A percentile compares a stretch with the other conserved stretches of the same genome.
Evolutionary conservation across 2,113 vertebrate species (phyloP).

Genomic region (Oncorhynchus clarkii): DNA sequence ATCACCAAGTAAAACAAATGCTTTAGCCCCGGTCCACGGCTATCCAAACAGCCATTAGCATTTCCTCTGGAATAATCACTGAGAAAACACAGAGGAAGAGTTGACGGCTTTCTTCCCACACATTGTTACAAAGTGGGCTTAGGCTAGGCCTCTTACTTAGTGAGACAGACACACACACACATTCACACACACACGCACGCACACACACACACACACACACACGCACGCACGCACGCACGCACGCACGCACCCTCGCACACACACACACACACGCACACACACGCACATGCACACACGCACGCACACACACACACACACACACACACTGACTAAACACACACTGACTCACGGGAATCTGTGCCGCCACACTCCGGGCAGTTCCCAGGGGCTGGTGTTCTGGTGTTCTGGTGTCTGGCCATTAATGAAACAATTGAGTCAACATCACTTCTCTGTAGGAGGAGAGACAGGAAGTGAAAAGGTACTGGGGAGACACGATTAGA

Average conservation of each 20-base stretch:
- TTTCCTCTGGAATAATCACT: slow-evolving; percentile 67
- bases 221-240: neutral
- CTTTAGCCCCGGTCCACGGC: slow-evolving; percentile 36
- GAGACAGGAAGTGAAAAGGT: slow-evolving; percentile 34
- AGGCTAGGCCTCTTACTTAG: slow-evolving; percentile 30
- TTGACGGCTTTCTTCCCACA: slow-evolving; percentile 56
- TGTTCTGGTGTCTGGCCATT: slow-evolving; percentile 5
- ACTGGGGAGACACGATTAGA: slow-evolving; percentile 37
- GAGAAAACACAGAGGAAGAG: slow-evolving; percentile 60
- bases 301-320: neutral
- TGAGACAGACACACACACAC: neutral
- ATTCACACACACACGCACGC: too few species aligned
- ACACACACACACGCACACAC: too few species aligned
- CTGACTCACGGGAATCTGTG: too few species aligned
- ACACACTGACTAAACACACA: neutral
- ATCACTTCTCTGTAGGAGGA: slow-evolving; percentile 29
- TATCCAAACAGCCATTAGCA: slow-evolving; percentile 73
- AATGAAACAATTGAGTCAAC: too few species aligned
- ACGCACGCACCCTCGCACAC: neutral
- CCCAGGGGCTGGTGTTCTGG: slow-evolving; percentile 47
- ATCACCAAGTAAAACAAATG: slow-evolving; percentile 66
- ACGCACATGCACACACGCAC: neutral
- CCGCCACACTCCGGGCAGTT: slow-evolving; percentile 25
- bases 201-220: too few species aligned
- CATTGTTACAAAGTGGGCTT: slow-evolving; percentile 40